Evolutionary conservation across 2,888 invertebrate genomes (phyloP).

Genomic region (Agonum fuliginosum): DNA sequence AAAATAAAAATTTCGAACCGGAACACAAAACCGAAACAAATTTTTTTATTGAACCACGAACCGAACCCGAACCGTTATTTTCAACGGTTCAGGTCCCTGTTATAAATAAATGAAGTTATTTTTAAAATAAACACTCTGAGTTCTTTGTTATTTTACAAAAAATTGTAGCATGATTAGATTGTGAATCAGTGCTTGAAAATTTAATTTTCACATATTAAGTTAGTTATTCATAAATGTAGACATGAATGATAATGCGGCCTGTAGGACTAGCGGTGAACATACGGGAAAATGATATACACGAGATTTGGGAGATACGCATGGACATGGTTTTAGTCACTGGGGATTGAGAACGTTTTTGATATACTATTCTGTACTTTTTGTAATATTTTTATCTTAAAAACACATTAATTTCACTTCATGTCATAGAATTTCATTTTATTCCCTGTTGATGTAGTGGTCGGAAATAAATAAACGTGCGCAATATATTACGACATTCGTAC

Average conservation of each 20-base stretch:
- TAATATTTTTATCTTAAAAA: constrained; percentile 7
- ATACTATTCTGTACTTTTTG: neutral
- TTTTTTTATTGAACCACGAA: too few species aligned
- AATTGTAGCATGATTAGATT: too few species aligned
- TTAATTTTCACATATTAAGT: too few species aligned
- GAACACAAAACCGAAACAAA: too few species aligned
- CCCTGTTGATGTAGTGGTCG: neutral
- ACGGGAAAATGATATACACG: neutral
- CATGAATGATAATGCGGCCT: neutral
- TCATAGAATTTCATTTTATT: constrained; percentile 17
- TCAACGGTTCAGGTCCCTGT: too few species aligned
- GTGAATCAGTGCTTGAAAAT: too few species aligned
- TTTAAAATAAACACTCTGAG: too few species aligned
- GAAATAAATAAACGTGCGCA: constrained; percentile 2
- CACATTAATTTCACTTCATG: constrained; percentile 30
- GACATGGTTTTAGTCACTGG: neutral
- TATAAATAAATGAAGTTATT: too few species aligned
- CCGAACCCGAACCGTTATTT: too few species aligned
- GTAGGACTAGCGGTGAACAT: neutral
- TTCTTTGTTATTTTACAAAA: too few species aligned
- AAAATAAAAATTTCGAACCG: too few species aligned
- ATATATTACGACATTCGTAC: constrained; percentile 3
- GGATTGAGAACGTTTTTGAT: neutral
- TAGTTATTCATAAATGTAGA: too few species aligned
- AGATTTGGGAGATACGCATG: neutral